phyloP scores from a whole-genome alignment of 2,888 invertebrate genomes.

The Nowickia ferox region DNA sequence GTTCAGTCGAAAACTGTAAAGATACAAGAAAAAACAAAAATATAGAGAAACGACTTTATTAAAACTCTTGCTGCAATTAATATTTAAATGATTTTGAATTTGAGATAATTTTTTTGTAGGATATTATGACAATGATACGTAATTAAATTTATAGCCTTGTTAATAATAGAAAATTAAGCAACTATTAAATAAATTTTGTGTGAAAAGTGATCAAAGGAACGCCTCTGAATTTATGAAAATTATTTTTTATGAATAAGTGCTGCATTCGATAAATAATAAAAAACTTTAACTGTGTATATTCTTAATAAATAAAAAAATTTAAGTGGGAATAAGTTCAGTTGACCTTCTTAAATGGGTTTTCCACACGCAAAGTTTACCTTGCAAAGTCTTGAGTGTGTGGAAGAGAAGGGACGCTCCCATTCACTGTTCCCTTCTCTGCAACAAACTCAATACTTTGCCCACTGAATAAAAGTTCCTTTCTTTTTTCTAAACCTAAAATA shows the following conservation, averaged over 20 bases:
- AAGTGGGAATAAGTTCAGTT: too few species aligned
- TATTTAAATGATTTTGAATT: constrained; percentile 4
- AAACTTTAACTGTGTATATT: too few species aligned
- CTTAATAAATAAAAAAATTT: too few species aligned
- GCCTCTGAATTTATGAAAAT: not conserved
- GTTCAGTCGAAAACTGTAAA: constrained; percentile 52
- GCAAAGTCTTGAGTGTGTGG: too few species aligned
- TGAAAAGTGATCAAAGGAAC: not conserved
- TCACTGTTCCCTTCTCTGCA: too few species aligned
- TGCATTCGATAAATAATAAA: not conserved
- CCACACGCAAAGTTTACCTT: too few species aligned
- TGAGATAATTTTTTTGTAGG: not conserved
- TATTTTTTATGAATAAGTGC: not conserved
- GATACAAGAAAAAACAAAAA: constrained; percentile 21
- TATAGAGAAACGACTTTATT: not conserved
- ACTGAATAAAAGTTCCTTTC: not conserved
- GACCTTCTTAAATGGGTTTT: too few species aligned
- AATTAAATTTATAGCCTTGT: constrained; percentile 6
- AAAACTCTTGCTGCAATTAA: constrained; percentile 7
- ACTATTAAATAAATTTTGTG: constrained; percentile 6
- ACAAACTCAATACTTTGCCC: too few species aligned
- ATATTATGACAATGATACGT: not conserved
- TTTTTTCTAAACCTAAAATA: constrained; percentile 20
- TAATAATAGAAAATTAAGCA: not conserved
- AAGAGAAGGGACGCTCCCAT: too few species aligned